Evolutionary conservation across 1,140 invertebrate genomes (phyloP).

Genomic region (Diachasmimorpha longicaudata): DNA sequence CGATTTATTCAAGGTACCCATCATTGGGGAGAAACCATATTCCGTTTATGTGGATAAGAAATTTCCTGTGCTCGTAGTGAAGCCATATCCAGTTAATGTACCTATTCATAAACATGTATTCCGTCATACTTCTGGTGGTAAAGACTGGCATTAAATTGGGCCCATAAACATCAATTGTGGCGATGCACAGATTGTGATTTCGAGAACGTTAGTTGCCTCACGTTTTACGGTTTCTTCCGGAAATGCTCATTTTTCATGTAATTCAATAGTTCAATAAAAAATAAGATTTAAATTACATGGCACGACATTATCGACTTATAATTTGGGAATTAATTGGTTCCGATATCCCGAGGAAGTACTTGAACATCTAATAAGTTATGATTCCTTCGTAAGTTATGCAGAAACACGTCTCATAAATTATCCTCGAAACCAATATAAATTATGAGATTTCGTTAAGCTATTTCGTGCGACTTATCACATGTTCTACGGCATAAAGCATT

Average conservation of each 20-base stretch:
- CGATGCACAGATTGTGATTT: neutral
- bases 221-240: neutral
- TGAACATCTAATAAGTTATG: too few relatives aligned
- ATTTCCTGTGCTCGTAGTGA: constrained; percentile 59
- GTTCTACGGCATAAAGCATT: too few relatives aligned
- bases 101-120: constrained; percentile 82
- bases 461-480: too few relatives aligned
- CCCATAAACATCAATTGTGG: constrained; percentile 1
- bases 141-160: constrained; percentile 44
- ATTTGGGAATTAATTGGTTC: too few relatives aligned
- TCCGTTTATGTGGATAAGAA: constrained; percentile 63
- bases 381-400: too few relatives aligned
- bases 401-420: too few relatives aligned
- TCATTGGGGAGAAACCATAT: constrained; percentile 78
- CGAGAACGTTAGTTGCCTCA: neutral
- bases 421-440: too few relatives aligned
- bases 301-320: too few relatives aligned
- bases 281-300: too few relatives aligned
- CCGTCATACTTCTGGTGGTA: constrained; percentile 59
- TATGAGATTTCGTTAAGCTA: too few relatives aligned
- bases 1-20: constrained; percentile 66
- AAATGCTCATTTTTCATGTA: neutral
- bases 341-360: too few relatives aligned
- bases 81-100: constrained; percentile 77
- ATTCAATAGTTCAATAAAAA: neutral